Percentiles rank a stretch among this genome's conserved stretches.
Conservation (phyloP, 2,888 invertebrate genomes). For the Sesamia inferens region DNA sequence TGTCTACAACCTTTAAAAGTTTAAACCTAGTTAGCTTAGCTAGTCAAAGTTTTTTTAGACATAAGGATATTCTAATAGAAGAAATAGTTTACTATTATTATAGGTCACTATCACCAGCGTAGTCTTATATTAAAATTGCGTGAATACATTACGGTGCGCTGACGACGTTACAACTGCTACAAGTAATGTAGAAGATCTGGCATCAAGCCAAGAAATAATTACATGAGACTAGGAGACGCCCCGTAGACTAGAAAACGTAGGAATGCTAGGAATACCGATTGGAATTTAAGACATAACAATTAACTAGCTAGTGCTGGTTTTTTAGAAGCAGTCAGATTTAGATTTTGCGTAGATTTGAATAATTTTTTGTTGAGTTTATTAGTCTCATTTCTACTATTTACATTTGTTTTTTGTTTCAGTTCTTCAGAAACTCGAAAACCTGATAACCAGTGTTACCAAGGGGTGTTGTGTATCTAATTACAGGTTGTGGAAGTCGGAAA, state of each 20-base stretch:
- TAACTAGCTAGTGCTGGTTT: constrained; percentile 4
- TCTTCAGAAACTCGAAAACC: too few relatives aligned
- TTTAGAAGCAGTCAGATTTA: constrained; percentile 4
- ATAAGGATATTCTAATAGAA: not conserved
- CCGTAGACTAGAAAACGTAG: constrained; percentile 30
- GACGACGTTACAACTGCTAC: constrained; percentile 34
- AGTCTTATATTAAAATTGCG: constrained; percentile 38
- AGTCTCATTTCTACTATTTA: not conserved
- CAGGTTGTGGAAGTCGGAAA: too few relatives aligned
- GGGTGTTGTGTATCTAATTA: too few relatives aligned
- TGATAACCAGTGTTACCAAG: too few relatives aligned
- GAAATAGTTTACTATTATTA: constrained; percentile 12
- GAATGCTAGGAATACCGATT: constrained; percentile 40
- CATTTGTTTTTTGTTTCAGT: too few relatives aligned
- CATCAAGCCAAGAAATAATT: constrained; percentile 43
- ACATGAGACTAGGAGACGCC: constrained; percentile 56
- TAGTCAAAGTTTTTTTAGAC: not conserved
- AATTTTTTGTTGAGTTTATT: not conserved
- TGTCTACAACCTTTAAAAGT: not conserved
- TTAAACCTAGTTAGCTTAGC: not conserved
- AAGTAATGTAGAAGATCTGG: constrained; percentile 34
- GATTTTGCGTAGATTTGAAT: not conserved
- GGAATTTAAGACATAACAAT: constrained; percentile 36
- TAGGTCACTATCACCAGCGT: constrained; percentile 61
- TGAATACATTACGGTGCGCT: constrained; percentile 30